A percentile compares a stretch with the other conserved stretches of the same genome.
Evolutionary conservation across 2,113 vertebrate genomes (phyloP).

Genomic region (Tursiops truncatus): DNA sequence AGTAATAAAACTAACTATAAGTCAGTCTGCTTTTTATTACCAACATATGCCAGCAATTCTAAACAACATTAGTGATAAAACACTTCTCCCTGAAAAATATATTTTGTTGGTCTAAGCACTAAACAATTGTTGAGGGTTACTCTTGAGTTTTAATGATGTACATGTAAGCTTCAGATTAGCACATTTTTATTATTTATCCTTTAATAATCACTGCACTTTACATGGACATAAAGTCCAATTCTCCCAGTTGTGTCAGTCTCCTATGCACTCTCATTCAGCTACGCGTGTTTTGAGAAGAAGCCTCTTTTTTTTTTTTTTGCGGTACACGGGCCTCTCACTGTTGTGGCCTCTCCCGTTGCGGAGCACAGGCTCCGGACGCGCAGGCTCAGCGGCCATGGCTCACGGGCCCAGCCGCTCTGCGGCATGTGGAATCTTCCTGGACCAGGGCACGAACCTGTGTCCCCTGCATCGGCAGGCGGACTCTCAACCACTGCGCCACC

Average conservation of each 20-base stretch:
- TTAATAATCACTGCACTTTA: background rate
- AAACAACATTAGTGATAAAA: background rate
- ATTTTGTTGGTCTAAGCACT: background rate
- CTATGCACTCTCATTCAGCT: background rate
- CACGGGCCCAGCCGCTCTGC: no score
- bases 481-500: no score
- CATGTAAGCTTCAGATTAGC: background rate
- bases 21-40: background rate
- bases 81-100: background rate
- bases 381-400: no score
- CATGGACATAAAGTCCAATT: background rate
- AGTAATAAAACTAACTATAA: background rate
- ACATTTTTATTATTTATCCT: background rate
- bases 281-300: background rate
- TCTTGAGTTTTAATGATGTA: background rate
- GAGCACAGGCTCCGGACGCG: no score
- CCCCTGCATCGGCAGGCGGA: no score
- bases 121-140: background rate
- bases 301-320: no score
- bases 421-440: no score
- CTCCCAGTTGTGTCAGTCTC: background rate
- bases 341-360: no score
- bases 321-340: no score
- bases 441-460: no score
- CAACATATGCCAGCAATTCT: background rate